Evolutionary conservation across 2,888 invertebrate species (phyloP), one percentile per base, ranked within the genome.

Genomic region (Euphydryas editha): DNA sequence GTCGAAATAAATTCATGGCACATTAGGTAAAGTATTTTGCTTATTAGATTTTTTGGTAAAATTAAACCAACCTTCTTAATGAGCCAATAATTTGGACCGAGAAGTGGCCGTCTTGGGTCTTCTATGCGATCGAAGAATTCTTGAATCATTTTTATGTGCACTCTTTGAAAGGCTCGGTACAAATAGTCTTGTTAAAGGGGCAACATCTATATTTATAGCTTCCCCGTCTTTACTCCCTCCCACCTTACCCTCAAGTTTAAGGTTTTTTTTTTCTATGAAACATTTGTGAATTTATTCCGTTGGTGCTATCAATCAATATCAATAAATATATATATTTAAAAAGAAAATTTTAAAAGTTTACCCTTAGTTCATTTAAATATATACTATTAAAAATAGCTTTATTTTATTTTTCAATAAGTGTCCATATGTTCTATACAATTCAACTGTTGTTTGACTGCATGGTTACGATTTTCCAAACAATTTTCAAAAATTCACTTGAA

Each of bases 31-130:
- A 73, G 63, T 11, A 74, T 55, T 75, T 75, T 84, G 24, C 55
- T 62, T 0, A 80, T 44, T 47, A 66, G 73, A n/a, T 77, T 83
- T 65, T 83, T 68, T 7, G 88, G 86, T 67, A 90, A 73, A 20
- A 91, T 67, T 39, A 90, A 69, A 1, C 88, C 87, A 17, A 78
- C 73, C 69, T 70, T 79, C 55, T 76, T 80, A 37, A 89, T 65
- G 15, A 86, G 78, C 88, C 88, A 88, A 70, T 81, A 82, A 62
- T 85, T 90, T n/a, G 88, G 90, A 59, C 81, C 90, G 18, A 90
- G 72, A 1, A 88, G 73, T 18, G 85, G 86, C 60, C 75, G 77
- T 0, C 79, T 65, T 5, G 84, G 81, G 61, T 88, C 81, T 73
- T 90, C 84, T 18, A 88, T 72, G 24, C 70, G 79, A 59, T 75